Evolutionary conservation across 2,113 vertebrate genomes (phyloP), one percentile per base, ranked within the genome.

Genomic region (Ictidomys tridecemlineatus): DNA sequence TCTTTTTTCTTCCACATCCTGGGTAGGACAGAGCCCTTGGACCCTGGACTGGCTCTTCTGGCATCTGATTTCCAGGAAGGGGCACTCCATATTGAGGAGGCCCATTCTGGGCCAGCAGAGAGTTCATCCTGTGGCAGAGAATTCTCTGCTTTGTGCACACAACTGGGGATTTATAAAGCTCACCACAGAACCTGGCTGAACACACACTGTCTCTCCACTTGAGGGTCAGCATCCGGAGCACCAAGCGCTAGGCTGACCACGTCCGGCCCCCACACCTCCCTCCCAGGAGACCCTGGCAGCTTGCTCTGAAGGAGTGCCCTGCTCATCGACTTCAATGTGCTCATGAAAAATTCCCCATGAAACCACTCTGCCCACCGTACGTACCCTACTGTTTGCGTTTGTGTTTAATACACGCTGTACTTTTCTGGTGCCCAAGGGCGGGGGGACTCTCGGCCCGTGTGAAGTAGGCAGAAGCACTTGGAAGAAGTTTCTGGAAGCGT

Each of bases 361-460:
- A 67, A 56, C 77, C 58, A 11, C 69, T 84, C 85, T 82, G 65
- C 80, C 72, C 80, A 30, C 84, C 17, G 80, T 11, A 2, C 17
- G 80, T 11, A 2, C 20, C 65, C 76, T 42, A 26, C 92, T 80
- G 74, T 93, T 53, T 74, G 87, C 16, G 0, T 77, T 69, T 80
- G 63, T 37, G 96, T 61, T 67, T 72, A 79, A 97, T 58, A 96
- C 3, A 86, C 0, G 58, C 96, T 96, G 87, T 96, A 39, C 97
- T 97, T 95, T 95, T 92, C 93, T 95, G 2, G 16, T 83, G 97
- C 95, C 94, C 89, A 72, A 76, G 94, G 89, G 32, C 72, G 78
- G 95, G 26, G 12, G 9, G 37, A 84, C 13, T 85, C 67, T 24
- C 39, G 37, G 34, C 32, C 18, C 77, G 6, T 89, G 97, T 77